A percentile compares a stretch with the other conserved stretches of the same genome.
These are phyloP conservation scores for Clupea harengus DNA, from an alignment of 2,113 vertebrate genomes.

Conservation along the genomic window DNA sequence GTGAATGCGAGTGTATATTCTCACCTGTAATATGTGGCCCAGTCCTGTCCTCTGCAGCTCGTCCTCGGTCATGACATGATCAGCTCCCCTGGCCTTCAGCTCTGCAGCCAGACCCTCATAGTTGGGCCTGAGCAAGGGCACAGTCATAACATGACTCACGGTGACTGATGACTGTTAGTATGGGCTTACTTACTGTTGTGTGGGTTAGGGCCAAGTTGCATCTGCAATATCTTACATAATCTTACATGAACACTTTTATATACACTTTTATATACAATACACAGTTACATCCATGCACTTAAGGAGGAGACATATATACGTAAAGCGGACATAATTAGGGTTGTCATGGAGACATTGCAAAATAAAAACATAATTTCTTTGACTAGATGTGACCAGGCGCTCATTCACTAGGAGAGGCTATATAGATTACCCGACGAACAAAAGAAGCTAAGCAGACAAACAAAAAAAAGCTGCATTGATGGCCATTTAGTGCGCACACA, in stretches of 20 bases:
- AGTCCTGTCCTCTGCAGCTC: constrained; percentile 61
- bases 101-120: constrained; percentile 63
- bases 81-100: constrained; percentile 58
- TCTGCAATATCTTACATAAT: no score
- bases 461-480: not conserved
- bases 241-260: no score
- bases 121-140: constrained; percentile 46
- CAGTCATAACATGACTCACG: not conserved
- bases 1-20: not conserved
- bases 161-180: not conserved
- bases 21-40: constrained; percentile 64
- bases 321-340: no score
- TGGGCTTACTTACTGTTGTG: not conserved
- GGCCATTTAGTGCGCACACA: not conserved
- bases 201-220: no score
- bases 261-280: no score
- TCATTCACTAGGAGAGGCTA: not conserved
- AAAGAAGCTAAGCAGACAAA: not conserved
- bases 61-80: constrained; percentile 67
- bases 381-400: not conserved
- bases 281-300: no score
- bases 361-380: not conserved
- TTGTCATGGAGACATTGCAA: not conserved
- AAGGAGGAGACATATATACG: no score
- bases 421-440: not conserved